Percentiles rank a stretch among this genome's conserved stretches.
Conservation (phyloP, 1,140 invertebrate species). For the Drosophila persimilis region DNA sequence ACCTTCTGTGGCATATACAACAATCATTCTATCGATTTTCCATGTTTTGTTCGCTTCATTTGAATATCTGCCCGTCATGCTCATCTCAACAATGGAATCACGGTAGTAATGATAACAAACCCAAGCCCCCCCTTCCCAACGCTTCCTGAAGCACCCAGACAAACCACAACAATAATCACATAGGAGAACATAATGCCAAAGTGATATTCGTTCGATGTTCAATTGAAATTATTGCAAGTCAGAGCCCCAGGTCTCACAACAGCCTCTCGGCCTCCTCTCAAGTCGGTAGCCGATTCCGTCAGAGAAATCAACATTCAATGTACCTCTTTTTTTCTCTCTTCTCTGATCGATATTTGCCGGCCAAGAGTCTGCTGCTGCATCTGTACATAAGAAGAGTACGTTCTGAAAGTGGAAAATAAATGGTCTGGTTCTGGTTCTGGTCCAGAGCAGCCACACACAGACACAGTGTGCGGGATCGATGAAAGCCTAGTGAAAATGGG, state of each 20-base stretch:
- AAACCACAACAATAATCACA: conserved; percentile 58
- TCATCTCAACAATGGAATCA: conserved; percentile 66
- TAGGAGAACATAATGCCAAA: conserved; percentile 71
- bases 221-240: conserved; percentile 79
- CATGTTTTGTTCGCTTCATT: conserved; percentile 64
- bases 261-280: conserved; percentile 25
- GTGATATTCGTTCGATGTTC: conserved; percentile 73
- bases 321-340: conserved; percentile 6
- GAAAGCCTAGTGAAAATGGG: conserved; percentile 75
- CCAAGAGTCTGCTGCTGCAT: conserved; percentile 47
- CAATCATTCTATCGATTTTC: conserved; percentile 80
- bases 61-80: conserved; percentile 73
- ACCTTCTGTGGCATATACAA: conserved; percentile 75
- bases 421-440: conserved; percentile 39
- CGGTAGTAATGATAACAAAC: conserved; percentile 73
- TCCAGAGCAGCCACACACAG: conserved; percentile 42
- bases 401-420: conserved; percentile 62
- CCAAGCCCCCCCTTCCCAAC: conserved; percentile 2
- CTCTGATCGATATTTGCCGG: conserved; percentile 51
- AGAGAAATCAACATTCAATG: background rate
- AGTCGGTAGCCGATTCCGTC: conserved; percentile 60
- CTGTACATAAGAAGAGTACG: conserved; percentile 22
- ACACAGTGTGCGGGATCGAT: conserved; percentile 63
- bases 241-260: conserved; percentile 40
- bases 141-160: conserved; percentile 12